A percentile compares a stretch with the other conserved stretches of the same genome.
Evolutionary conservation across 2,888 invertebrate species (phyloP).

Genomic region (Drosophila testacea): DNA sequence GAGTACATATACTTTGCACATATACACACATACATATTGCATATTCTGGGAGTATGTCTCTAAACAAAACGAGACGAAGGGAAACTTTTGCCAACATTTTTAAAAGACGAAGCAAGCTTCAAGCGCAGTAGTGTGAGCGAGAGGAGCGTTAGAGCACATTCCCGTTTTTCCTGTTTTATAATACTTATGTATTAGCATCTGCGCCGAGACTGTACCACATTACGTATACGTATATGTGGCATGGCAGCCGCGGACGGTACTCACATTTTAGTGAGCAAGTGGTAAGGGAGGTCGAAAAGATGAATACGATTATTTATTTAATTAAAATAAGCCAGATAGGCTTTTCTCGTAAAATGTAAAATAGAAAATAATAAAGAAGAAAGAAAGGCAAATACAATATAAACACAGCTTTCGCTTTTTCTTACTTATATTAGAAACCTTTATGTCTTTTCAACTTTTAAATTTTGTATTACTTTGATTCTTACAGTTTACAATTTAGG

Average conservation of each 20-base stretch:
- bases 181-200: conserved; percentile 31
- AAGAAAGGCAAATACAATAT: too few species aligned
- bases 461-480: too few species aligned
- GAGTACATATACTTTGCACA: neutral
- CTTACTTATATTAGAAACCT: too few species aligned
- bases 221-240: conserved; percentile 13
- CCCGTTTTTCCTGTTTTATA: conserved; percentile 6
- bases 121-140: conserved; percentile 26
- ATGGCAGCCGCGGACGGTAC: conserved; percentile 7
- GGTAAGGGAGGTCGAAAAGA: conserved; percentile 4
- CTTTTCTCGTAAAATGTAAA: conserved; percentile 15
- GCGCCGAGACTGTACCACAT: conserved; percentile 47
- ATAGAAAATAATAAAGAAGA: conserved; percentile 11
- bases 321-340: conserved; percentile 34
- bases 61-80: conserved; percentile 30
- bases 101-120: conserved; percentile 27
- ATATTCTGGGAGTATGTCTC: conserved; percentile 3
- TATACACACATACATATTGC: conserved; percentile 3
- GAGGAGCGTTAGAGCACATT: conserved; percentile 12
- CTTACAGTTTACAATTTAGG: too few species aligned
- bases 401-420: too few species aligned
- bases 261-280: neutral
- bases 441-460: too few species aligned
- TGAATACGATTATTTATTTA: conserved; percentile 42
- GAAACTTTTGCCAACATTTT: conserved; percentile 46